Evolutionary conservation across 1,140 invertebrate species (phyloP), one percentile per base, ranked within the genome.

Genomic region (Drosophila serrata): DNA sequence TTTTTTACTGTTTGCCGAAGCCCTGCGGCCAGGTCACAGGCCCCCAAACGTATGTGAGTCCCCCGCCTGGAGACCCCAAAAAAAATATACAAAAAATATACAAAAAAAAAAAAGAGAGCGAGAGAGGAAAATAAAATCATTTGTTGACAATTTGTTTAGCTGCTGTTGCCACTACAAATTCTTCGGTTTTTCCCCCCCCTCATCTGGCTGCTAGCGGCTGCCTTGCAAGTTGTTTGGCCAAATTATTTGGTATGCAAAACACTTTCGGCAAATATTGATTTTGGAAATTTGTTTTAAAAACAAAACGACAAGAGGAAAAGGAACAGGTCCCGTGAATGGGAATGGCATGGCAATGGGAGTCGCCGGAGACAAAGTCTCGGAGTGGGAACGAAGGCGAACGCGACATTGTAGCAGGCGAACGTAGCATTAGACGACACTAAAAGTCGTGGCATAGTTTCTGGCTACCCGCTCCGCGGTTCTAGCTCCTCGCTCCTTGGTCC

Each of bases 161-260:
- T 88, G 77, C 80, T 87, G 84, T 80, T 87, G 80, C 85, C 84
- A 87, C 84, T 87, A 88, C 84, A 87, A 88, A 84, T 79, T 79
- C 60, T 78, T 33, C 43, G 39, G 49, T 72, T 81, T 69, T 75
- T 67, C 51, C n/a, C 33, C n/a, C 49, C 22, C 42, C 49, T n/a
- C 49, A 9, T 42, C 33, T 55, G 27, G 19, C 37, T 43, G 55
- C 27, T 49, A n/a, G 24, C 27, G 46, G 27, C 27, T 49, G 46
- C 61, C 78, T 81, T 79, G 85, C 81, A 88, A 90, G 85, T 84
- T 88, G 81, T 84, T 84, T 90, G 82, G 74, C 55, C 74, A 90
- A 90, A 90, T 90, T 90, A 90, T 90, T 90, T 90, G 85, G 85
- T 90, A 90, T 90, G 85, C 85, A 90, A 90, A 90, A 90, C 85